Percentiles rank a stretch among this genome's conserved stretches.
Evolutionary conservation across 2,113 vertebrate species (phyloP).

Genomic region (Pristiophorus japonicus): DNA sequence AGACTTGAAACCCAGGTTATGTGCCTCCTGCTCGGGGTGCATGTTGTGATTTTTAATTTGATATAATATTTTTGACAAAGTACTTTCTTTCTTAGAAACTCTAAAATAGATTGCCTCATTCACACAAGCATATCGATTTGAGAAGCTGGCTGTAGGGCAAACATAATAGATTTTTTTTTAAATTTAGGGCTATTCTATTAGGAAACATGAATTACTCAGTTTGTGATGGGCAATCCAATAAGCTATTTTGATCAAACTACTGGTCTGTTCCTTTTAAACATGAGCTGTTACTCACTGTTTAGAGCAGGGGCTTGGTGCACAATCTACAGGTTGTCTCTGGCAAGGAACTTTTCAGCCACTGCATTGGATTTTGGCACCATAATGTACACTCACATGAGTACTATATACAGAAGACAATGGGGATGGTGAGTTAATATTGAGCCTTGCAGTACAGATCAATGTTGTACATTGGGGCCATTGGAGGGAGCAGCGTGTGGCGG

Average conservation of each 20-base stretch:
- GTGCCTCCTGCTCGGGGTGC: not conserved
- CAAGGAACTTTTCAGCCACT: not conserved
- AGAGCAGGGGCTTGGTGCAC: not conserved
- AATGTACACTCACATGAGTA: not conserved
- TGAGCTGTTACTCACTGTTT: not conserved
- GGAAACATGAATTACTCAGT: not conserved
- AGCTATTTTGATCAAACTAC: not conserved
- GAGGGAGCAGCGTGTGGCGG: too few species aligned
- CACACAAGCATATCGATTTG: not conserved
- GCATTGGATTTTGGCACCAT: not conserved
- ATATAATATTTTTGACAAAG: not conserved
- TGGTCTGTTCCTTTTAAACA: not conserved
- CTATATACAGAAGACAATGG: not conserved
- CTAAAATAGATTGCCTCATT: not conserved
- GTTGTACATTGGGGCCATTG: too few species aligned
- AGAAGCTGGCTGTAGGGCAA: not conserved
- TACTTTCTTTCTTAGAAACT: not conserved
- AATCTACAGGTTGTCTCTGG: not conserved
- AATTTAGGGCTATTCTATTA: not conserved
- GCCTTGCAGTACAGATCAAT: not conserved
- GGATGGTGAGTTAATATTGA: not conserved
- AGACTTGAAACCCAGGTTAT: not conserved
- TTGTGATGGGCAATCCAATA: not conserved
- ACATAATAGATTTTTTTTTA: not conserved
- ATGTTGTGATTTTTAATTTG: not conserved